Evolutionary conservation across 1,140 invertebrate genomes (phyloP).

Genomic region (Leptinotarsa lineolata): DNA sequence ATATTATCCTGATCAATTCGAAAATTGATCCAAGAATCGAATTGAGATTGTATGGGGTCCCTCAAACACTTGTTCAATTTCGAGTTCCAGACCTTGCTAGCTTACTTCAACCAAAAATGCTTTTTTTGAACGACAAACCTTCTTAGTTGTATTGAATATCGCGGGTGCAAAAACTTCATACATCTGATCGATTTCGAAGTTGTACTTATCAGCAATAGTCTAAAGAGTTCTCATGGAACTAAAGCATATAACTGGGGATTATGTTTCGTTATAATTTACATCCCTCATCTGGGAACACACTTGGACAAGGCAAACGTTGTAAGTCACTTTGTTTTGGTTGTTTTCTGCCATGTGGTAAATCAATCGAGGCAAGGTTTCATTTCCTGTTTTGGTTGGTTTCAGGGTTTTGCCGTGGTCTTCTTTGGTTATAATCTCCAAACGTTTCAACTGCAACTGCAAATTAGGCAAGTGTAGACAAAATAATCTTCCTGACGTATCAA

Average conservation of each 20-base stretch:
- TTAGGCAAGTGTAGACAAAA: no score
- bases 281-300: no score
- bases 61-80: not conserved
- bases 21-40: not conserved
- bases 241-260: not conserved
- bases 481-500: no score
- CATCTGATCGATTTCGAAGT: not conserved
- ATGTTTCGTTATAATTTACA: not conserved
- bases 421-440: no score
- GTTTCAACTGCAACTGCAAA: no score
- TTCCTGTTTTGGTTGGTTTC: no score
- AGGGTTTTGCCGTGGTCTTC: no score
- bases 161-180: not conserved
- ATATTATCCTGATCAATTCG: no score
- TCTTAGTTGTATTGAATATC: not conserved
- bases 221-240: not conserved
- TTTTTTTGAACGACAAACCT: not conserved
- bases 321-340: no score
- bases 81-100: not conserved
- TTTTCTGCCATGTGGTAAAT: no score
- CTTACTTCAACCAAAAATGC: not conserved
- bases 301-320: no score
- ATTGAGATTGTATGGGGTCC: not conserved
- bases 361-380: no score
- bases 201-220: not conserved